phyloP scores from a whole-genome alignment of 2,113 vertebrate species.

The Xiphorhynchus elegans region DNA sequence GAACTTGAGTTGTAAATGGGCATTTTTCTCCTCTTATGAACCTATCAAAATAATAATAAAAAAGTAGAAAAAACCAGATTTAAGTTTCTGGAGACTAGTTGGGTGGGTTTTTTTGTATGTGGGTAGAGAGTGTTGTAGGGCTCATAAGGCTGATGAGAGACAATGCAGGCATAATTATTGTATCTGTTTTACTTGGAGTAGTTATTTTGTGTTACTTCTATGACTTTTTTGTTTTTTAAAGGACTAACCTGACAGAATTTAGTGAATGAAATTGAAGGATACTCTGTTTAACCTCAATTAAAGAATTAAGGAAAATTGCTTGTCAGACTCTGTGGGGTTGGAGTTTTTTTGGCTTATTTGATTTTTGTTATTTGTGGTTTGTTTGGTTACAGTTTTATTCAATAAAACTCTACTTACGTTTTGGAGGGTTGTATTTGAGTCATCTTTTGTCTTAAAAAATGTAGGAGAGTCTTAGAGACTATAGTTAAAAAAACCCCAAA shows the following conservation, averaged over 20 bases:
- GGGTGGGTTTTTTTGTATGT: no score
- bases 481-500: not conserved
- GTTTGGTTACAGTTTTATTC: not conserved
- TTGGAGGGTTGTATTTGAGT: not conserved
- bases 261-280: not conserved
- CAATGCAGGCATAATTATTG: not conserved
- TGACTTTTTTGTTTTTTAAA: not conserved
- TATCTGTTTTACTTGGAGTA: not conserved
- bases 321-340: not conserved
- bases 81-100: not conserved
- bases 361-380: not conserved
- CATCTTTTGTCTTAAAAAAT: not conserved
- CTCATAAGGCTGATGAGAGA: not conserved
- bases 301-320: not conserved
- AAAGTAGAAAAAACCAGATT: not conserved
- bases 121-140: not conserved
- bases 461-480: not conserved
- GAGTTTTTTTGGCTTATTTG: not conserved
- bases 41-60: not conserved
- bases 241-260: not conserved
- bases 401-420: rapidly evolving
- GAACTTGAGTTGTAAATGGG: not conserved
- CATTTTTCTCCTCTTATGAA: not conserved
- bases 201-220: not conserved
- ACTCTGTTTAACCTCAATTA: not conserved